Base-by-base conservation (phyloP, 2,113 vertebrate genomes). In the Rhadina sibilatrix region DNA sequence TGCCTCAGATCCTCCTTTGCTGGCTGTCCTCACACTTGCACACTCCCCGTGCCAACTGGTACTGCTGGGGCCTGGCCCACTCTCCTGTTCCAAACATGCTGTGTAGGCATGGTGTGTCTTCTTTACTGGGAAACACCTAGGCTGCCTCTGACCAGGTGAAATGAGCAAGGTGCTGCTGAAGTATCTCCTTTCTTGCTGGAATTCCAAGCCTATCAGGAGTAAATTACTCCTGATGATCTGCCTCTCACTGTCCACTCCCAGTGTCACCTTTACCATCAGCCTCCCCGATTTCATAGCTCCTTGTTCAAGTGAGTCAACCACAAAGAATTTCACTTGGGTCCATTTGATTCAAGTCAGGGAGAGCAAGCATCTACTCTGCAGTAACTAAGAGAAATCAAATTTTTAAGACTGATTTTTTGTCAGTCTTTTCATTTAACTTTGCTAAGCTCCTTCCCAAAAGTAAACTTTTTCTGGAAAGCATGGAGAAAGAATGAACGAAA, bases 91-190 rank as follows among this genome's bases (percentile, higher is more conserved):
- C 40, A 57, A 28, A 28, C 5, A 9, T 7, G 5, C 31, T 44
- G 9, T 27, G 47, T 20, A 24, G 72, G 24, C 7, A 7, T 9
- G 33, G 23, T 0, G 1, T 21, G 31, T n/a, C 33, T 33, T 64
- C 10, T 65, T 70, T 15, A 13, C 12, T 4, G 3, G 5, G 23
- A 65, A 59, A n/a, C 27, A 49, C 15, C 46, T 10, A 18, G 19
- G 30, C 63, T 85, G 53, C 35, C 23, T 38, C 66, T 76, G n/a
- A 27, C 8, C 30, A 27, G 47, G 18, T 37, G 63, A 66, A 84
- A 60, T 15, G 20, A 61, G 17, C 15, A 22, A 85, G 21, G 13
- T 71, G 40, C 37, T 83, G 10, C 46, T 38, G 63, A 87, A 28
- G 7, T 28, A 8, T 61, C 22, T 82, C 27, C 35, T 57, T 38